These are phyloP conservation scores for Hemitrygon akajei DNA, from an alignment of 2,797 vertebrate species.

Conservation along the genomic window DNA sequence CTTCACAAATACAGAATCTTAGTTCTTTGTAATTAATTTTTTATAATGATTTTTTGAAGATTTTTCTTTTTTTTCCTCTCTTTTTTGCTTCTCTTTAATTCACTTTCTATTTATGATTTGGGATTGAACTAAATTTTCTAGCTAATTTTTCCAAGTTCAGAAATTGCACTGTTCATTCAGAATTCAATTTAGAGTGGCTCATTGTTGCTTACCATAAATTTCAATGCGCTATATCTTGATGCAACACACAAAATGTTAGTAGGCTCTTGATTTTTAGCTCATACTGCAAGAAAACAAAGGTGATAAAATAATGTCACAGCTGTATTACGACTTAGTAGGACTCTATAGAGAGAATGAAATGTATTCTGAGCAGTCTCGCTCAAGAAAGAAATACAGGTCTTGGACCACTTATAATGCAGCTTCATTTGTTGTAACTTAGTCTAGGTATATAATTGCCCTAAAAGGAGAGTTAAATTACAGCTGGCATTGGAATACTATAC, in stretches of 20 bases:
- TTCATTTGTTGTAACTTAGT: background rate
- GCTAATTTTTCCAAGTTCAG: background rate
- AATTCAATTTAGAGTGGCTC: background rate
- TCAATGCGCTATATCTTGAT: background rate
- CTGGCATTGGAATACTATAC: background rate
- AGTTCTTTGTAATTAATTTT: background rate
- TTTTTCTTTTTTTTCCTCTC: background rate
- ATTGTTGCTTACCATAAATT: background rate
- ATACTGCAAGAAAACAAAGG: background rate
- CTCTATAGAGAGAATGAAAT: background rate
- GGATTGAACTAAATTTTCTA: background rate
- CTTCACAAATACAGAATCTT: background rate
- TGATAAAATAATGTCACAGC: background rate
- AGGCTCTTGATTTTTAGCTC: background rate
- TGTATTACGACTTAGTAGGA: background rate
- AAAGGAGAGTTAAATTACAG: background rate
- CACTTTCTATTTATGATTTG: background rate
- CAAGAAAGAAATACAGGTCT: background rate
- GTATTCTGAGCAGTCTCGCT: background rate
- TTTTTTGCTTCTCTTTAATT: background rate
- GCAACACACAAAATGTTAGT: background rate
- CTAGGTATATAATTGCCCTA: background rate
- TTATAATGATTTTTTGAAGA: too few species aligned
- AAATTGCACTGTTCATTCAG: background rate
- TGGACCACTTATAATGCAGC: background rate